Conservation (phyloP, 2,888 invertebrate genomes). For the Tetrapedia diversipes region DNA sequence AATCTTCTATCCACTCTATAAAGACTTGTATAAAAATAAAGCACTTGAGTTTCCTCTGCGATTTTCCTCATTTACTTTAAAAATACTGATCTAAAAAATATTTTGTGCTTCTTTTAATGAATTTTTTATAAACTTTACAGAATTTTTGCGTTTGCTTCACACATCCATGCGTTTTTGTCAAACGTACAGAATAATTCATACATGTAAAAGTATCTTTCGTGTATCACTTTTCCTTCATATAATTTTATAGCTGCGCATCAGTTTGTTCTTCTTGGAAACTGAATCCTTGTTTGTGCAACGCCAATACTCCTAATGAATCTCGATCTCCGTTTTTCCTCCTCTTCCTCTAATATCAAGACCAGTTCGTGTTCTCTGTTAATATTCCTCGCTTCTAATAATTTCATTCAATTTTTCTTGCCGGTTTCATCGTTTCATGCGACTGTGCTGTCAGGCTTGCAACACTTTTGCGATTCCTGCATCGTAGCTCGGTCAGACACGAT, state of each 20-base stretch:
- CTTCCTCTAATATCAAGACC: background rate
- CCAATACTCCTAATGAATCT: background rate
- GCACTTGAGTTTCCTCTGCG: background rate
- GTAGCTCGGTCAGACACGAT: constrained; percentile 52
- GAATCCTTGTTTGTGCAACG: background rate
- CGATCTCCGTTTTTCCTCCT: background rate
- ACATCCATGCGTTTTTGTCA: no score
- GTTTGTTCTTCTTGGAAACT: background rate
- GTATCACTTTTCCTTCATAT: background rate
- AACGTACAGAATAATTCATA: background rate
- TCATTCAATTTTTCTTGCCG: constrained; percentile 17
- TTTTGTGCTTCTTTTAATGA: background rate
- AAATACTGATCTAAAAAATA: no score
- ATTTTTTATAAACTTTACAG: no score
- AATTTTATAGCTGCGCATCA: background rate
- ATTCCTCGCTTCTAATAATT: background rate
- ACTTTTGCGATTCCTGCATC: constrained; percentile 56
- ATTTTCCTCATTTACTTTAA: background rate
- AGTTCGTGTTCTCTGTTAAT: background rate
- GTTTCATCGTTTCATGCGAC: constrained; percentile 9
- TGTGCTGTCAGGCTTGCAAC: constrained; percentile 50
- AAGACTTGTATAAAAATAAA: background rate
- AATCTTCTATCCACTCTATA: no score
- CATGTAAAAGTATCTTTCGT: background rate
- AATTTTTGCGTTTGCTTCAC: no score